Evolutionary conservation across 2,888 invertebrate species (phyloP), one percentile per base, ranked within the genome.

Genomic region (Melieria picta): DNA sequence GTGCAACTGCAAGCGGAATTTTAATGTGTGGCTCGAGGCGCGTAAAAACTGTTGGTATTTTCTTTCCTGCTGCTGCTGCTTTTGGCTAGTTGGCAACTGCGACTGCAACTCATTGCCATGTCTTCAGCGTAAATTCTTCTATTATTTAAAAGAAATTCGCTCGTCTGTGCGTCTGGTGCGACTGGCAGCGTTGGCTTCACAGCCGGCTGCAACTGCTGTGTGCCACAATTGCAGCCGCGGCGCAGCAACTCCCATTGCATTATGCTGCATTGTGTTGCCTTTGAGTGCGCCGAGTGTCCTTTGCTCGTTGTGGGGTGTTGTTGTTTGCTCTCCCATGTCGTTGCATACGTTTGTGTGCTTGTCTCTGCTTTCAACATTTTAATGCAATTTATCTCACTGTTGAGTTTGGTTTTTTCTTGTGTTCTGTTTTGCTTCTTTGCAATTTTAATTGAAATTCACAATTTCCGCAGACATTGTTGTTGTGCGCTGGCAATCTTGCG

Each of bases 381-480:
- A 16, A 11, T 60, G 70, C 60, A 58, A 60, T 70, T 70, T 65
- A 70, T 70, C 46, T 52, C 52, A 16, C 16, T 11, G 45, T 43
- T 46, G 42, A 30, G 56, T 56, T 30, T 56, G 16, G 56, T 30
- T 56, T 56, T 56, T 56, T 13, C 42, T 48, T 13, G 45, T 10
- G 30, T 4, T 4, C 45, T 60, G 60, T 60, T 55, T 50, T 50
- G 42, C 65, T 70, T 70, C 60, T 16, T n/a, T 70, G 55, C 57
- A 65, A 57, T 65, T 70, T 58, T 64, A 70, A 70, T 70, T 70
- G 70, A 70, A 70, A 70, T 70, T 60, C 70, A 57, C 58, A 70
- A 70, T 70, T 58, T 57, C 55, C 42, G 16, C 42, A 11, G 65
- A 56, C 52, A 43, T 70, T 65, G 65, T 43, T 60, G 70, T 58